Conservation (phyloP, 2,888 invertebrate species). For the Oxytorus armatus region DNA sequence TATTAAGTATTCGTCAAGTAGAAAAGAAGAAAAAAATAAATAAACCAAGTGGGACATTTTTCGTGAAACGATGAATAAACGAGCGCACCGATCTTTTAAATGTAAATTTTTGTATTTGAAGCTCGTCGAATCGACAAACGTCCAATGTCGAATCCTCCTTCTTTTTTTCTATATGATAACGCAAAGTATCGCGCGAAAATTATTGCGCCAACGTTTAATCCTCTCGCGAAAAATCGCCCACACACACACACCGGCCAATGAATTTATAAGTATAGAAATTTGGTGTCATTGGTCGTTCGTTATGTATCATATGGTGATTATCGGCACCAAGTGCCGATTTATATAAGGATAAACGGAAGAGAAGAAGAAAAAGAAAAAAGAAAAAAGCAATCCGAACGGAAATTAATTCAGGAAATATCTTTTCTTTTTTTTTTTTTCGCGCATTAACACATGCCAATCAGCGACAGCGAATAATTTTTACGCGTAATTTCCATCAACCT, state of each 20-base stretch:
- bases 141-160: constrained; percentile 16
- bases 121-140: constrained; percentile 5
- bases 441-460: constrained; percentile 54
- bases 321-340: constrained; percentile 74
- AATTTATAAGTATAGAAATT: constrained; percentile 70
- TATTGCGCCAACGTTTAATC: constrained; percentile 9
- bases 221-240: constrained; percentile 39
- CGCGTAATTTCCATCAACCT: constrained; percentile 15
- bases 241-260: constrained; percentile 53
- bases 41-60: constrained; percentile 27
- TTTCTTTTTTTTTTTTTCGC: constrained; percentile 37
- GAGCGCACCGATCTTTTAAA: not conserved
- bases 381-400: constrained; percentile 23
- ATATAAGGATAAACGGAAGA: constrained; percentile 70
- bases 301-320: constrained; percentile 73
- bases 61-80: constrained; percentile 41
- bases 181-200: not conserved
- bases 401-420: constrained; percentile 9
- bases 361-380: constrained; percentile 15
- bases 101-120: not conserved
- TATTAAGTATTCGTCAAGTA: constrained; percentile 66
- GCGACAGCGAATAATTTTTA: constrained; percentile 61
- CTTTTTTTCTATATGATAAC: too few relatives aligned
- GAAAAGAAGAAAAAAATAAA: constrained; percentile 40
- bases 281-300: constrained; percentile 70